Evolutionary conservation across 2,888 invertebrate species (phyloP), one percentile per base, ranked within the genome.

Genomic region (Biston betularia): DNA sequence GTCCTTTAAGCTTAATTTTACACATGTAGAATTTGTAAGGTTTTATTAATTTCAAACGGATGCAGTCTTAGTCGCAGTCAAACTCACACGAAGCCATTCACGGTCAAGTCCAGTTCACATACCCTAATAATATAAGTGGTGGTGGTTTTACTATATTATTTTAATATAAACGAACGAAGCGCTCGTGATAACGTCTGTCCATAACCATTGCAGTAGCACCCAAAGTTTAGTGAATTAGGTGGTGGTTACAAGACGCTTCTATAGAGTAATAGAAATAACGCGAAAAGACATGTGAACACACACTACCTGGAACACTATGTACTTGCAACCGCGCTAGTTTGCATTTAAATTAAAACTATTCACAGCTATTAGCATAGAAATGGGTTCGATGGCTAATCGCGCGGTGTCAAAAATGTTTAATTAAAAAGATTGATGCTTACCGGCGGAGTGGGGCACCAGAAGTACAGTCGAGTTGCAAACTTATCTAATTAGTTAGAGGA

Each of bases 341-440:
- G 82, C 85, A 85, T 86, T 85, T 86, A 84, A 86, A 85, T 84
- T 82, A 86, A 85, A 86, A 87, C 87, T 87, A 87, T 85, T 83
- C 82, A 77, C 75, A 75, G 74, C 44, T 83, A 89, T 89, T 89
- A 88, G 84, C 89, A 89, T 89, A 88, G 86, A 88, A 87, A 89
- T 87, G 81, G 88, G 82, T 88, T 89, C 87, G 89, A 91, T 89
- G 83, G 89, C 88, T 92, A 92, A 92, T 93, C 91, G 89, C 84
- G 89, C 86, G 89, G 89, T 92, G 92, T 92, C 92, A 92, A 93
- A 93, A 92, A 92, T 92, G 89, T 93, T 93, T 93, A 92, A 93
- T 93, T 93, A 93, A 90, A 93, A 93, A 93, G 93, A 93, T 93
- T 93, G 92, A 93, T 92, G 93, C 90, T 92, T 89, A 90, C 90